These are phyloP conservation scores for Notarius quadriscutis DNA, from an alignment of 2,113 vertebrate species.

Conservation along the genomic window DNA sequence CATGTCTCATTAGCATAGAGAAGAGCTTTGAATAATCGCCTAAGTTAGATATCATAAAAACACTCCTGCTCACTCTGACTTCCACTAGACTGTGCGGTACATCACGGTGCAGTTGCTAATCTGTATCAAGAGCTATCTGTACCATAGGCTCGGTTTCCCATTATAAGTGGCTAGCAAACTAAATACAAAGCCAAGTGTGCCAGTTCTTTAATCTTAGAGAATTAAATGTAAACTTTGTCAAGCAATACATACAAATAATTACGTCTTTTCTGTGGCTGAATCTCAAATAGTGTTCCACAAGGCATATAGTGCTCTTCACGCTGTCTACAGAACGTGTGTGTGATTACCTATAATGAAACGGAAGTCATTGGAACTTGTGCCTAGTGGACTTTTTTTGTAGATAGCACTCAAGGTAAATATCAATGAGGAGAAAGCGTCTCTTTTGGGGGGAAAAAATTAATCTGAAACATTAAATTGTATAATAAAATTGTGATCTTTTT, in stretches of 20 bases:
- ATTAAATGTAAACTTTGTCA: not conserved
- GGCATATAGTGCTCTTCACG: not conserved
- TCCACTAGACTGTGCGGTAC: not conserved
- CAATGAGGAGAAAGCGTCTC: not conserved
- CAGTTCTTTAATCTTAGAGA: not conserved
- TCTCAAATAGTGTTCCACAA: not conserved
- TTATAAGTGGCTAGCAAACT: not conserved
- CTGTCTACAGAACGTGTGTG: not conserved
- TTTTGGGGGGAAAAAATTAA: not conserved
- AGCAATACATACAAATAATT: not conserved
- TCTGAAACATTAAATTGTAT: not conserved
- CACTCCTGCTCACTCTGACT: not conserved
- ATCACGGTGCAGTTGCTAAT: not conserved
- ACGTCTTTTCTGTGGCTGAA: not conserved
- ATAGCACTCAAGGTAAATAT: not conserved
- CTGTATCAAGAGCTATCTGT: not conserved
- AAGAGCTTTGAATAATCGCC: not conserved
- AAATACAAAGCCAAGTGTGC: not conserved
- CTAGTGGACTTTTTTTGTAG: not conserved
- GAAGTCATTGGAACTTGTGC: not conserved
- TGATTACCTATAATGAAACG: not conserved
- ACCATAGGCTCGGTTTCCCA: not conserved
- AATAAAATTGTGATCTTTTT: not conserved
- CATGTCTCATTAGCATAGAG: too few relatives aligned
- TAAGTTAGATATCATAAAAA: not conserved